Base-by-base conservation (phyloP, 92 coral and sea anemone species). In the Desmophyllum pertusum region DNA sequence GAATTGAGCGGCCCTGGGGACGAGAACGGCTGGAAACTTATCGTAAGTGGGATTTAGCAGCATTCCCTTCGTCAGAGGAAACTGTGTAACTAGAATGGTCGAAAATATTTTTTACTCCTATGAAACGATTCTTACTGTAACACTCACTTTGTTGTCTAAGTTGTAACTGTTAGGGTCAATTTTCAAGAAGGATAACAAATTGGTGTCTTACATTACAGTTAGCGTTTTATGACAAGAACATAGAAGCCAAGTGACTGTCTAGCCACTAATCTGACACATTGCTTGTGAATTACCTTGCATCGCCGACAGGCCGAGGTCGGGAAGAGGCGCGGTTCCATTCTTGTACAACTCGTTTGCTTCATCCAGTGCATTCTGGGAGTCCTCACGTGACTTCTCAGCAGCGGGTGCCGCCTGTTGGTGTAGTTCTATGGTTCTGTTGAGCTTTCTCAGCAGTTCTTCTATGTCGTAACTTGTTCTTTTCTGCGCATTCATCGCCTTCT, bases 271-370 rank as follows among this genome's bases (percentile, higher is more conserved):
- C 61, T 18, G n/a, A 6, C 29, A 1, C 14, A 18, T 53, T 17
- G 18, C 42, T 40, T 2, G 0, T 18, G 33, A n/a, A 21, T 39
- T 77, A 95, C 98, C 93, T 91, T 86, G 86, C 51, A 92, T 57
- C 30, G 71, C 90, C 41, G 75, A 59, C 21, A 89, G 68, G 39
- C 89, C 88, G 59, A 95, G 68, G 21, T 93, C 95, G 6, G 95
- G 95, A 31, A 93, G 85, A 18, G 97, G 97, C 6, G 83, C 86
- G 15, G 92, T 88, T 5, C 95, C 95, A 63, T 85, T 84, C 67
- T 83, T 67, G 36, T 86, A 90, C 50, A 92, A 86, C 74, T 59
- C 89, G 30, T 81, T 74, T 6, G 98, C 94, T 13, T 88, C 94
- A 43, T 79, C 81, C 52, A 90, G 67, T 18, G 98, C 93, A 62